Percentiles rank a stretch among this genome's conserved stretches.
Conservation (phyloP, 92 coral and sea anemone species). For the Phenganax stokvisi region DNA sequence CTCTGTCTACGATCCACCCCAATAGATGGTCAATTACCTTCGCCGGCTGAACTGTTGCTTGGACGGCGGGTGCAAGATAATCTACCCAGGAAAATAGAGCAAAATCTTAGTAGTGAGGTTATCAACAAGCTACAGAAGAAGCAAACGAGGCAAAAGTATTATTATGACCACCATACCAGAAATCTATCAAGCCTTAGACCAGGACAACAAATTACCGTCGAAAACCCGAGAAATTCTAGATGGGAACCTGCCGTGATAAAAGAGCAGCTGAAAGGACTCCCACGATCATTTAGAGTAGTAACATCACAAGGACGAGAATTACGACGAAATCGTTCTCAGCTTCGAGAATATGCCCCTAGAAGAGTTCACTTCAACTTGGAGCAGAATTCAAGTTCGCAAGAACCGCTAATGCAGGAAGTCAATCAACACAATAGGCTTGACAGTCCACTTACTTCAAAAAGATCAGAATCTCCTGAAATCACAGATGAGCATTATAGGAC, state of each 20-base stretch:
- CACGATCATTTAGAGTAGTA: not conserved
- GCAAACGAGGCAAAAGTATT: constrained; percentile 45
- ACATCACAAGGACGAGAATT: not conserved
- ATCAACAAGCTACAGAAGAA: constrained; percentile 41
- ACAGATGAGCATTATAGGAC: constrained; percentile 13
- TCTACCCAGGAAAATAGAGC: constrained; percentile 41
- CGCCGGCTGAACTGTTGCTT: constrained; percentile 52
- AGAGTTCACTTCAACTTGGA: not conserved
- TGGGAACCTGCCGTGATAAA: constrained; percentile 53
- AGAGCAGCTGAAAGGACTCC: constrained; percentile 2
- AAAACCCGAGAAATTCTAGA: constrained; percentile 45
- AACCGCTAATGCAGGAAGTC: not conserved
- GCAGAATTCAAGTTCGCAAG: not conserved
- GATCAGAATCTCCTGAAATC: not conserved
- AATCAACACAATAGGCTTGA: constrained; percentile 21
- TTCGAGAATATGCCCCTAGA: not conserved
- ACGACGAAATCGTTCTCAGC: not conserved
- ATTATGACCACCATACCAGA: constrained; percentile 41
- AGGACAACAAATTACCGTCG: constrained; percentile 35
- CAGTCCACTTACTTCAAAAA: not conserved
- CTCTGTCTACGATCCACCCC: constrained; percentile 37
- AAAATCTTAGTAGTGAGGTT: constrained; percentile 20
- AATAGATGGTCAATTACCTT: constrained; percentile 43
- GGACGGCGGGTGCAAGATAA: constrained; percentile 50
- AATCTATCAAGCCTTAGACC: constrained; percentile 40